A percentile compares a stretch with the other conserved stretches of the same genome.
Conservation (phyloP, 2,888 invertebrate species). For the Colostygia pectinataria region DNA sequence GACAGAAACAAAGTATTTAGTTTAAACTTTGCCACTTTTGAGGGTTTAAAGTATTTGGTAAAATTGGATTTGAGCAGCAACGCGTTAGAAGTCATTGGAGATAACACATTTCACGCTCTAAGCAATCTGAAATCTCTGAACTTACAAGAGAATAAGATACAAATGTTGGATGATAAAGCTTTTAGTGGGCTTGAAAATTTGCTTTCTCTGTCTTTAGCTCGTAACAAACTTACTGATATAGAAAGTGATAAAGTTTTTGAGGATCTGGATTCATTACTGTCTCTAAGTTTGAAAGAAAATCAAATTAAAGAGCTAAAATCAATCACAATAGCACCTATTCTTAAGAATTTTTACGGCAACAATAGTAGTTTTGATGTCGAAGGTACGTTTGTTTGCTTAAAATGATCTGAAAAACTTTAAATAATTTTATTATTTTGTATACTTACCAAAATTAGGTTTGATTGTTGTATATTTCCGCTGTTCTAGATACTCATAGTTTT, state of each 20-base stretch:
- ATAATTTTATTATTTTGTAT: too few relatives aligned
- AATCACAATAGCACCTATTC: conserved; percentile 60
- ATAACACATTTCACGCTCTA: conserved; percentile 85
- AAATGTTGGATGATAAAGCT: conserved; percentile 73
- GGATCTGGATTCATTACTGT: conserved; percentile 50
- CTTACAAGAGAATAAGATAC: conserved; percentile 70
- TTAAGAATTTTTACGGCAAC: conserved; percentile 58
- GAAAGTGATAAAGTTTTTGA: conserved; percentile 61
- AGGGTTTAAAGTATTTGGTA: conserved; percentile 86
- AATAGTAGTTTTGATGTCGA: conserved; percentile 63
- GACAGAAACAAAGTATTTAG: conserved; percentile 88
- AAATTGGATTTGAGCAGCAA: conserved; percentile 88
- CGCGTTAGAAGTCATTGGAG: conserved; percentile 88
- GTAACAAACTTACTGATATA: conserved; percentile 58
- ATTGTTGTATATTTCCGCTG: too few relatives aligned
- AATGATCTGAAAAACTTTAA: too few relatives aligned
- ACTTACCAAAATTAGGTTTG: too few relatives aligned
- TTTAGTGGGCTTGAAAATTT: conserved; percentile 63
- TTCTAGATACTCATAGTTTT: too few relatives aligned
- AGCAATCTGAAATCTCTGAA: conserved; percentile 56
- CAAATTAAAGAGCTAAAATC: conserved; percentile 55
- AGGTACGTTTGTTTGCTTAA: conserved; percentile 44
- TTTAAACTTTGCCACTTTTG: conserved; percentile 89
- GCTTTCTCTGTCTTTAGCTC: conserved; percentile 58
- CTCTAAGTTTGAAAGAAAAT: conserved; percentile 65